Percentiles rank a stretch among this genome's conserved stretches.
Evolutionary conservation across 30 jellyfish, hydroid and myxozoan genomes (phyloP).

Genomic region (Clytia hemisphaerica): DNA sequence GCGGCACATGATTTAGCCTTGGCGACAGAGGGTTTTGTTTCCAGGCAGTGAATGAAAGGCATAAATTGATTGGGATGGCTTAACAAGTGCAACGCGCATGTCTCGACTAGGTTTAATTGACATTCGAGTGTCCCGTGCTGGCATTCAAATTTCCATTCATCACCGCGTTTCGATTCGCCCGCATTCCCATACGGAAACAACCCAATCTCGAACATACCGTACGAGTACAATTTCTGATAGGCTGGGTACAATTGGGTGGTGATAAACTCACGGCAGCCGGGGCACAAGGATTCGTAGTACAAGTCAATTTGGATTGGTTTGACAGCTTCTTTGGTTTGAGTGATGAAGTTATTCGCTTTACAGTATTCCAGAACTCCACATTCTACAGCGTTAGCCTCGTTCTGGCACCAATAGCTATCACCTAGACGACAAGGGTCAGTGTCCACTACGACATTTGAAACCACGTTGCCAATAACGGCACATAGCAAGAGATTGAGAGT

Average conservation of each 20-base stretch:
- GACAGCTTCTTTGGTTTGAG: too few species aligned
- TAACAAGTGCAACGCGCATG: conserved; percentile 42
- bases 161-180: conserved; percentile 35
- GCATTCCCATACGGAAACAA: conserved; percentile 54
- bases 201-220: conserved; percentile 35
- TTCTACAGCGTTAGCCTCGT: too few species aligned
- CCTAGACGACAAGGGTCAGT: too few species aligned
- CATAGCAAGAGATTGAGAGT: too few species aligned
- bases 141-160: conserved; percentile 34
- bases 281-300: conserved; percentile 44
- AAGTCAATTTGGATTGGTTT: conserved; percentile 35
- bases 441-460: too few species aligned
- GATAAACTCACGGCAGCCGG: conserved; percentile 40
- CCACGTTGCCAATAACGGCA: too few species aligned
- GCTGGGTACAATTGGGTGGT: conserved; percentile 31
- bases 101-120: conserved; percentile 20
- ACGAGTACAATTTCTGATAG: conserved; percentile 25
- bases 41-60: conserved; percentile 44
- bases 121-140: conserved; percentile 49
- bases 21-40: conserved; percentile 42
- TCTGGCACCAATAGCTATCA: too few species aligned
- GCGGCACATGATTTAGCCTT: conserved; percentile 50
- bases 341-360: too few species aligned
- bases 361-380: too few species aligned
- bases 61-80: conserved; percentile 33